These are phyloP conservation scores for Oncorhynchus clarkii DNA, from an alignment of 2,113 vertebrate species.

Conservation along the genomic window DNA sequence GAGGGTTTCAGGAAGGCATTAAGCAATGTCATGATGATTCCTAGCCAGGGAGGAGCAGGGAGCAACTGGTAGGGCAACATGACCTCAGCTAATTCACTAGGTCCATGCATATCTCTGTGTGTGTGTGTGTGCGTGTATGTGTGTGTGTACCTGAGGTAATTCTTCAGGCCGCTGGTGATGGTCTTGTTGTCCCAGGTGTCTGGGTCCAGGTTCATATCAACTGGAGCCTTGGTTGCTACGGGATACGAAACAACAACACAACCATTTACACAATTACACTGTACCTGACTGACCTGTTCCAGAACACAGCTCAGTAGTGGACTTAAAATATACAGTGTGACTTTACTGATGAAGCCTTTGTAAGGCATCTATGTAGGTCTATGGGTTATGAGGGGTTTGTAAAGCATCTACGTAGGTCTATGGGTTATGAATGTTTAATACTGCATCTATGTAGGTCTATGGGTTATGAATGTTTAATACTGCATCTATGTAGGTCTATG, in stretches of 20 bases:
- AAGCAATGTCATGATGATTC: constrained; percentile 40
- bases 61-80: constrained; percentile 26
- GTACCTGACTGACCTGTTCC: neutral
- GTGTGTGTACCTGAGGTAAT: constrained; percentile 89
- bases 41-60: constrained; percentile 27
- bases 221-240: constrained; percentile 85
- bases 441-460: too few relatives aligned
- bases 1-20: constrained; percentile 37
- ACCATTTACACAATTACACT: neutral
- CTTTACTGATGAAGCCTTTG: too few relatives aligned
- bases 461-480: too few relatives aligned
- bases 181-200: constrained; percentile 98
- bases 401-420: too few relatives aligned
- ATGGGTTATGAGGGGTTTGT: too few relatives aligned
- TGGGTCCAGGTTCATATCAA: constrained; percentile 90
- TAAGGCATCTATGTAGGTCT: too few relatives aligned
- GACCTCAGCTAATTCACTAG: too few relatives aligned
- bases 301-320: neutral
- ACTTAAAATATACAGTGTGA: neutral
- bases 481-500: too few relatives aligned
- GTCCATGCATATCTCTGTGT: too few relatives aligned
- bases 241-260: constrained; percentile 36
- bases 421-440: too few relatives aligned
- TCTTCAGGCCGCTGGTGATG: constrained; percentile 96
- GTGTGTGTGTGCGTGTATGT: too few relatives aligned